Percentiles rank a stretch among this genome's conserved stretches.
phyloP scores from a whole-genome alignment of 2,113 vertebrate genomes.

The Stegastes partitus region DNA sequence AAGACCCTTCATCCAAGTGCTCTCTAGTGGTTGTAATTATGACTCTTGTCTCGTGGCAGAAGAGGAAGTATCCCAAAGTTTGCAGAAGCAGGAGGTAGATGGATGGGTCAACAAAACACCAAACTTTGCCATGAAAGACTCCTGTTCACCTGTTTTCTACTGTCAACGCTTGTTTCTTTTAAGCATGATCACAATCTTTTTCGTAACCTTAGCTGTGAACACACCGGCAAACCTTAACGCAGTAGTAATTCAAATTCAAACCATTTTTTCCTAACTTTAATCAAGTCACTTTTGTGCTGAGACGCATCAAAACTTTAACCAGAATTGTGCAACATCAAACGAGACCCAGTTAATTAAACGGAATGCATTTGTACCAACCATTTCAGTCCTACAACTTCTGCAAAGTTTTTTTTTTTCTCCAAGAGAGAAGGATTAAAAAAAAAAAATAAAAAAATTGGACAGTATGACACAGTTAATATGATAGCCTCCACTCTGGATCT shows the following conservation, averaged over 20 bases:
- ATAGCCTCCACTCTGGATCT: not conserved
- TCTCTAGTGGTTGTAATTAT: no score
- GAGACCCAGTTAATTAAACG: not conserved
- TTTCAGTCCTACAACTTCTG: not conserved
- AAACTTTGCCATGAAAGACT: no score
- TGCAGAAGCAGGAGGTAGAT: no score
- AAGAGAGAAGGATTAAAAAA: not conserved
- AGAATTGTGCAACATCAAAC: not conserved
- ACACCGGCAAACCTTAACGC: no score
- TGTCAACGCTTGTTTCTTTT: not conserved
- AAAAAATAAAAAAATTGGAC: slow-evolving; percentile 3
- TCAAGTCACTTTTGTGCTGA: not conserved
- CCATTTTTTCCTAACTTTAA: not conserved
- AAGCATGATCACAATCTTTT: not conserved
- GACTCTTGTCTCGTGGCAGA: no score
- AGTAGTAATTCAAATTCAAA: no score
- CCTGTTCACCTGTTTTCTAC: not conserved
- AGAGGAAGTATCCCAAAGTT: no score
- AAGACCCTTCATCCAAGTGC: no score
- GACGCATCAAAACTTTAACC: not conserved
- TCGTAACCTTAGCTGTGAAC: no score
- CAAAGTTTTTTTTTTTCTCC: not conserved
- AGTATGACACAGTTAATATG: not conserved
- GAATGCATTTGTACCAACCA: not conserved
- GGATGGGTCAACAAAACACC: no score